Base-by-base conservation (phyloP, 2,797 vertebrate genomes). In the Phoxinus dragarum region DNA sequence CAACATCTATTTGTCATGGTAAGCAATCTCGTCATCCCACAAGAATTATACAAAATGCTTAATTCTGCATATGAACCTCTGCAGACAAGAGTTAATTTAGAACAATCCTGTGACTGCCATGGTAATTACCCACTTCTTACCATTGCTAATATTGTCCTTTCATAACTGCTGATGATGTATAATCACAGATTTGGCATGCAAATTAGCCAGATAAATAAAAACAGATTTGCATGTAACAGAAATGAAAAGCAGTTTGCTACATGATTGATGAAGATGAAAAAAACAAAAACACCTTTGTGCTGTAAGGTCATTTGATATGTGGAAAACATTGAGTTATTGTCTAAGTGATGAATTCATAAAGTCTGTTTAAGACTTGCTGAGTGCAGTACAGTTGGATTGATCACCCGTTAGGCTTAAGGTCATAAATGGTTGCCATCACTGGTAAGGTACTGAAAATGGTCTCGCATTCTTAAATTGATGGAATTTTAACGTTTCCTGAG, bases 111-210 rank as follows among this genome's bases (percentile, higher is more conserved):
- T 73, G 84, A 68, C 85, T 84, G 69, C n/a, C 3, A 27, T 82
- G 71, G 36, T 84, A 88, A 91, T 89, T 85, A 88, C 80, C 72
- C n/a, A 66, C 61, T 82, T 84, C 86, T 92, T 88, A 90, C 81
- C 0, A 69, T 91, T 89, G 86, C 86, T 90, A 92, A 92, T 93
- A 86, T 90, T 90, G 89, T 88, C 80, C 89, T 81, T 85, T 92
- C 86, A 90, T 91, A 90, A 89, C 66, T 87, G 85, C 89, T 91
- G 76, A 91, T 85, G 84, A 83, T 86, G 83, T 76, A 90, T 86
- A 86, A 87, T 84, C 78, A 86, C 81, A 74, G 49, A 78, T 78
- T 71, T 79, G 56, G 34, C 38, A 82, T 68, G 59, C 38, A 42
- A 81, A 76, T 73, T 27, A 67, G 40, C 23, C 47, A 19, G 31